Percentiles rank a stretch among this genome's conserved stretches.
Conservation (phyloP, 2,113 vertebrate genomes). For the Oxygymnocypris stewartii region DNA sequence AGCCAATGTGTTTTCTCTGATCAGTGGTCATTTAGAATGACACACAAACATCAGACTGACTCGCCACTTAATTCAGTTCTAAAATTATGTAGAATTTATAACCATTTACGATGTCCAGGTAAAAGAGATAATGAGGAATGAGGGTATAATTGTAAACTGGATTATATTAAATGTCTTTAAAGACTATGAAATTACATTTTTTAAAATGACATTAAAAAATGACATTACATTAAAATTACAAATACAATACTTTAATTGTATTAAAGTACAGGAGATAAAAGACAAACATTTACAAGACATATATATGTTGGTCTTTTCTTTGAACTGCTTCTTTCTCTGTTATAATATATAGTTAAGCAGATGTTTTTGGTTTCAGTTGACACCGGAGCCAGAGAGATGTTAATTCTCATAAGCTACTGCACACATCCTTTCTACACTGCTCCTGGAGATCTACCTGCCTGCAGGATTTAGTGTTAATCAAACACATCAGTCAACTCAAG, state of each 20-base stretch:
- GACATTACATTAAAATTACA: too few species aligned
- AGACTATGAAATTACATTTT: too few species aligned
- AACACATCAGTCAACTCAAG: not conserved
- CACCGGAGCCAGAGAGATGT: not conserved
- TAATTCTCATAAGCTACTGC: not conserved
- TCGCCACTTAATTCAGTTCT: not conserved
- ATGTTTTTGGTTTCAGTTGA: not conserved
- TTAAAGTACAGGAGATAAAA: too few species aligned
- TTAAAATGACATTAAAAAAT: not conserved
- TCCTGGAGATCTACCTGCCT: not conserved
- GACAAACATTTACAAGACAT: not conserved
- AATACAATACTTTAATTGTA: not conserved
- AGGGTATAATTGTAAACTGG: not conserved
- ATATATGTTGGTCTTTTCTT: not conserved
- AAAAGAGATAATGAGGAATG: not conserved
- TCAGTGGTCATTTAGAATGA: slow-evolving; percentile 40
- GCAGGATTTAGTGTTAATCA: not conserved
- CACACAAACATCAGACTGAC: not conserved
- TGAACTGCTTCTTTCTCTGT: not conserved
- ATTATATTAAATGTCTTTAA: not conserved
- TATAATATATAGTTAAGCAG: not conserved
- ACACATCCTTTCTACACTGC: not conserved
- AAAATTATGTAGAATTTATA: not conserved
- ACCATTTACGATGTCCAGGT: not conserved
- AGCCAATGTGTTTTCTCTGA: slow-evolving; percentile 58